These are phyloP conservation scores for Aelia acuminata DNA, from an alignment of 2,888 invertebrate species.

Conservation along the genomic window DNA sequence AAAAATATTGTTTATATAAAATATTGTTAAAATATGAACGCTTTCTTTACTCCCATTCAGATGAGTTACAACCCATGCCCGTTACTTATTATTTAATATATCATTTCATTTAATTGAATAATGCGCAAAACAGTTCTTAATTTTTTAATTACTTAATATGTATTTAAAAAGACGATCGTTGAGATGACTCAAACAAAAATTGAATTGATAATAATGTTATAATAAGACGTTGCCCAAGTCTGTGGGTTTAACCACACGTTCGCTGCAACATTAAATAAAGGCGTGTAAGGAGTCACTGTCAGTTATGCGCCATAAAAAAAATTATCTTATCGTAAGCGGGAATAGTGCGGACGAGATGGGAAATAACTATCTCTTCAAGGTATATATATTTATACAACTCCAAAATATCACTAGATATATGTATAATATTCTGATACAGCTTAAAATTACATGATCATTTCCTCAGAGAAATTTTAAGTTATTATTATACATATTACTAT, in stretches of 20 bases:
- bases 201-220: no score
- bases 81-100: no score
- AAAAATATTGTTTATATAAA: no score
- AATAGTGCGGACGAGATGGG: constrained; percentile 21
- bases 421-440: neutral
- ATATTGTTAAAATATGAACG: no score
- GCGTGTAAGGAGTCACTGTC: constrained; percentile 19
- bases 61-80: no score
- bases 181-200: no score
- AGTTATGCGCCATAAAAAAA: constrained; percentile 41
- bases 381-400: neutral
- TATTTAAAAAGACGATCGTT: no score
- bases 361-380: constrained; percentile 21
- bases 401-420: neutral
- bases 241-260: neutral
- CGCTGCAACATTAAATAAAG: constrained; percentile 34
- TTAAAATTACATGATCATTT: neutral
- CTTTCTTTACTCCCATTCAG: no score
- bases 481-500: neutral
- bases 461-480: neutral
- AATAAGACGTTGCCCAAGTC: neutral
- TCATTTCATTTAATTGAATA: no score
- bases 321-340: constrained; percentile 21
- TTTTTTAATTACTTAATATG: no score
- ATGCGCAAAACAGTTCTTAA: no score